A percentile compares a stretch with the other conserved stretches of the same genome.
phyloP scores from a whole-genome alignment of 1,140 invertebrate genomes.

The Grapholita molesta region DNA sequence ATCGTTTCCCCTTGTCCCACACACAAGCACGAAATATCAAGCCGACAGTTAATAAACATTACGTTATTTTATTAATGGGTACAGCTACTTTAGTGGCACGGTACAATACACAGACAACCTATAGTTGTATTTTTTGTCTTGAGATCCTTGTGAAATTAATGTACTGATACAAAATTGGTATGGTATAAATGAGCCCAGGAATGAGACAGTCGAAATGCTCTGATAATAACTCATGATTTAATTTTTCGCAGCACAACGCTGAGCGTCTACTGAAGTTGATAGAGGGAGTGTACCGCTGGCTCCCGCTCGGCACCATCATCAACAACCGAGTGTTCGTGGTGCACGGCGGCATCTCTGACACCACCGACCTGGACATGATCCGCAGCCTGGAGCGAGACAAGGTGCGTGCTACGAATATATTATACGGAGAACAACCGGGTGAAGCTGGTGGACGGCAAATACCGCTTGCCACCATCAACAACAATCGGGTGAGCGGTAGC shows the following conservation, averaged over 20 bases:
- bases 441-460: constrained; percentile 90
- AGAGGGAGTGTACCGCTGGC: constrained; percentile 93
- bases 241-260: constrained; percentile 82
- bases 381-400: constrained; percentile 87
- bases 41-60: too few relatives aligned
- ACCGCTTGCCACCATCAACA: constrained; percentile 94
- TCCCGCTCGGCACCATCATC: constrained; percentile 92
- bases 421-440: constrained; percentile 72
- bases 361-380: constrained; percentile 87
- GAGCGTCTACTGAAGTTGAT: constrained; percentile 87
- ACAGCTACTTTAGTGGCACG: too few relatives aligned
- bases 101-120: too few relatives aligned
- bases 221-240: not conserved
- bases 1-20: too few relatives aligned
- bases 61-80: too few relatives aligned
- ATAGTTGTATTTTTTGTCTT: too few relatives aligned
- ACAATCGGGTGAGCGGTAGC: constrained; percentile 93
- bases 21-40: too few relatives aligned
- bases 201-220: not conserved
- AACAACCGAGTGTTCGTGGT: constrained; percentile 92
- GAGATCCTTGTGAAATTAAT: too few relatives aligned
- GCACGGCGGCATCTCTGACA: constrained; percentile 93
- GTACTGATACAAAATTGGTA: too few relatives aligned
- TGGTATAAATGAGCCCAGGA: too few relatives aligned
- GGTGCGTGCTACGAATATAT: constrained; percentile 72